Conservation (phyloP, 2,888 invertebrate genomes). For the Ophioninae sp. region DNA sequence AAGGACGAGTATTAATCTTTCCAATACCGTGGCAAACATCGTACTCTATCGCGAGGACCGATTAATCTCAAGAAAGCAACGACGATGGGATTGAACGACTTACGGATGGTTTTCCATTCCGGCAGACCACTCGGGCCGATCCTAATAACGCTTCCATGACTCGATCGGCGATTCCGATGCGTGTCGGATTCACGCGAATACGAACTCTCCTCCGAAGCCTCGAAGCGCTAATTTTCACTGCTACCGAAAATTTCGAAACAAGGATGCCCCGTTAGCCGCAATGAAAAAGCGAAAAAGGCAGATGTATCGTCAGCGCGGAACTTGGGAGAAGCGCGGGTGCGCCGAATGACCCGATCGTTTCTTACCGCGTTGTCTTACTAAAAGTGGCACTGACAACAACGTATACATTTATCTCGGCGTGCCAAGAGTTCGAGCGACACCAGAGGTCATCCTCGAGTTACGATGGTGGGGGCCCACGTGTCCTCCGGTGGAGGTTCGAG, state of each 20-base stretch:
- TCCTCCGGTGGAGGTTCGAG: conserved; percentile 59
- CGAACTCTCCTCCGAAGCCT: conserved; percentile 15
- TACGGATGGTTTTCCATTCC: conserved; percentile 67
- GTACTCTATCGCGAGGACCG: background rate
- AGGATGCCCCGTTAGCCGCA: background rate
- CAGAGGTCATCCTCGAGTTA: conserved; percentile 77
- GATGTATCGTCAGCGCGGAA: background rate
- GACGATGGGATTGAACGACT: background rate
- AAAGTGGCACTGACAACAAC: conserved; percentile 76
- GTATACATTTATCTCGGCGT: conserved; percentile 80
- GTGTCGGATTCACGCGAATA: background rate
- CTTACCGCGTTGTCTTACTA: conserved; percentile 71
- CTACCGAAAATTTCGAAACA: background rate
- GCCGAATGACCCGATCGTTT: conserved; percentile 61
- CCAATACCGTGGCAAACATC: background rate
- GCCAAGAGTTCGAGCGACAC: conserved; percentile 76
- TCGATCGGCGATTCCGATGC: conserved; percentile 25
- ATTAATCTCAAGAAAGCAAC: background rate
- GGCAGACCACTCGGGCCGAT: conserved; percentile 68
- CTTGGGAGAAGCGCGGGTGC: conserved; percentile 10
- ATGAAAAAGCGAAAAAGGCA: background rate
- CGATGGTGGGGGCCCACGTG: conserved; percentile 73
- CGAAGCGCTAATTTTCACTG: background rate
- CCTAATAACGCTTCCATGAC: conserved; percentile 73
- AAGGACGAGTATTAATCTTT: background rate